A percentile compares a stretch with the other conserved stretches of the same genome.
Conservation (phyloP, 2,888 invertebrate species). For the Drosophila niveifrons region DNA sequence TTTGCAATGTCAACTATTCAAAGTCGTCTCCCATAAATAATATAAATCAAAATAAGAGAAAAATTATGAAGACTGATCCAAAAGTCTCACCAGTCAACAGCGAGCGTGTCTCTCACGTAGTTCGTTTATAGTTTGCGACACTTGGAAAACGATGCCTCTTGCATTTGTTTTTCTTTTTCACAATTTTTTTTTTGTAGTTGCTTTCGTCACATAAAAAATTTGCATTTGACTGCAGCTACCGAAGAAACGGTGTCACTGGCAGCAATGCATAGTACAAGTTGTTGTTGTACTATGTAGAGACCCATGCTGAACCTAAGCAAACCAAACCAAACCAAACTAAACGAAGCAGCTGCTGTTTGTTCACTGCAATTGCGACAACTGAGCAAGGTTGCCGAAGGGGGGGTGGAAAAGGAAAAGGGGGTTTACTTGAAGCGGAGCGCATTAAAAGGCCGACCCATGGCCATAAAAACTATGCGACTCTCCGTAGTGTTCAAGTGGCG, state of each 20-base stretch:
- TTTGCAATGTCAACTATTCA: too few species aligned
- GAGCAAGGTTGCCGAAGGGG: neutral
- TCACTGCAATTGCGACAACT: slow-evolving; percentile 39
- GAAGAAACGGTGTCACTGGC: slow-evolving; percentile 35
- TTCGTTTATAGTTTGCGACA: slow-evolving; percentile 4
- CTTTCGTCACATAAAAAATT: slow-evolving; percentile 66
- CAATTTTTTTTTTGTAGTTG: slow-evolving; percentile 29
- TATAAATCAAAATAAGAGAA: too few species aligned
- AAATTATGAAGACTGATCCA: too few species aligned
- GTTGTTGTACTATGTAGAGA: neutral
- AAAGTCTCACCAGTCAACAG: neutral
- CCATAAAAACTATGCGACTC: slow-evolving; percentile 71
- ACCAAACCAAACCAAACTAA: neutral
- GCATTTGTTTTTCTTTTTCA: slow-evolving; percentile 44
- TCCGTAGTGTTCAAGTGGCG: slow-evolving; percentile 61
- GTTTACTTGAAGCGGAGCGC: slow-evolving; percentile 32
- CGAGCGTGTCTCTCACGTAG: neutral
- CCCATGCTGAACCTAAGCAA: slow-evolving; percentile 22
- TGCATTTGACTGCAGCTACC: slow-evolving; percentile 60
- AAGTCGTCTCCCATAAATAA: too few species aligned
- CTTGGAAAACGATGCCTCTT: slow-evolving; percentile 36
- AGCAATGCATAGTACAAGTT: neutral
- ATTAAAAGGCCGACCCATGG: slow-evolving; percentile 66
- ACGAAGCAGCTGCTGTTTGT: slow-evolving; percentile 53
- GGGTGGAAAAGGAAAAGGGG: neutral